Evolutionary conservation across 1,140 invertebrate species (phyloP).

Genomic region (Formica selysi): DNA sequence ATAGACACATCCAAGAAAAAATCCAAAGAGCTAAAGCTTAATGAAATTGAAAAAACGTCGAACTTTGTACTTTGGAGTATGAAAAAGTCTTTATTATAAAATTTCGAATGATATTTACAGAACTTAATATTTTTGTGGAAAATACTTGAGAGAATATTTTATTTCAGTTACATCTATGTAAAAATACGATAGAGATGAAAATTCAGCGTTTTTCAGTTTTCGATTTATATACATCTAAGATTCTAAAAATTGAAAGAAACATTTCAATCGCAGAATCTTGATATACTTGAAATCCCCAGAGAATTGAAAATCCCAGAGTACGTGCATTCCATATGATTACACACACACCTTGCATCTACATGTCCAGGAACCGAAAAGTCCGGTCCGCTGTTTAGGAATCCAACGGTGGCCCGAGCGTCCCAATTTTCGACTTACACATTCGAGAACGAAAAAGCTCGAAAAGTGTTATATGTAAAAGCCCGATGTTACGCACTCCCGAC

Average conservation of each 20-base stretch:
- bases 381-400: constrained; percentile 22
- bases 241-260: not conserved
- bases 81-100: not conserved
- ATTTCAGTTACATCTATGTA: constrained; percentile 14
- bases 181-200: not conserved
- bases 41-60: not conserved
- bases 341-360: constrained; percentile 54
- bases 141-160: not conserved
- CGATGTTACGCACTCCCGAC: constrained; percentile 39
- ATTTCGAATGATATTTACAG: not conserved
- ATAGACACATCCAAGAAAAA: not conserved
- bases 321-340: not conserved
- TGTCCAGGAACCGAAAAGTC: constrained; percentile 21
- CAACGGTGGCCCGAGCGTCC: not conserved
- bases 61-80: not conserved
- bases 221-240: not conserved
- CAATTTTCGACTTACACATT: not conserved
- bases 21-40: not conserved
- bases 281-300: no score
- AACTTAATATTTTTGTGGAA: not conserved
- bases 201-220: constrained; percentile 16
- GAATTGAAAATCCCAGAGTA: no score
- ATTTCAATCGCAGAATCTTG: not conserved
- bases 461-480: not conserved
- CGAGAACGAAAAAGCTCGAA: constrained; percentile 9